These are phyloP conservation scores for Hyla sarda DNA, from an alignment of 2,113 vertebrate species.

Conservation along the genomic window DNA sequence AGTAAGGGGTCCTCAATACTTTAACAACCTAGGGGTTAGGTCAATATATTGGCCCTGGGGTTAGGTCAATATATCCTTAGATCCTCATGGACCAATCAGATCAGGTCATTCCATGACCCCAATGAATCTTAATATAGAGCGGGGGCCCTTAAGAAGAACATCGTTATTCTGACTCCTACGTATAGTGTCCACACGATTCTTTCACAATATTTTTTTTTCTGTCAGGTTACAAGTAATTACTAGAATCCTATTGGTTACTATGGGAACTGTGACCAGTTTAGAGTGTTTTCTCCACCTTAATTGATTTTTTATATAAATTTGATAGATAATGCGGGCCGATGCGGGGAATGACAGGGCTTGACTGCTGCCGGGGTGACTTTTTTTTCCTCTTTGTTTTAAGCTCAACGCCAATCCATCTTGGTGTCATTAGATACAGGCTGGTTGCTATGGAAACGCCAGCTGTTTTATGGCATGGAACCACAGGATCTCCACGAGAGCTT, in stretches of 20 bases:
- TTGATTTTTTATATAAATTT: constrained; percentile 2
- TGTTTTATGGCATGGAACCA: neutral
- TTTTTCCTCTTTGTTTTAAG: neutral
- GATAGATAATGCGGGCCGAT: neutral
- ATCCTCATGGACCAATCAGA: too few relatives aligned
- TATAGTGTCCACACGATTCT: neutral
- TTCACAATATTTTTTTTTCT: neutral
- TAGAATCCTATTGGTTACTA: neutral
- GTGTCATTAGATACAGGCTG: neutral
- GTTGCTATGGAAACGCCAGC: neutral
- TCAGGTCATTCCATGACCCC: too few relatives aligned
- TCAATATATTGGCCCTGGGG: too few relatives aligned
- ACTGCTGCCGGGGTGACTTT: neutral
- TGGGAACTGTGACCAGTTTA: neutral
- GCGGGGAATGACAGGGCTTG: neutral
- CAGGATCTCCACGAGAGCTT: neutral
- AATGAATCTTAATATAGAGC: too few relatives aligned
- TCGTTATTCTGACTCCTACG: too few relatives aligned
- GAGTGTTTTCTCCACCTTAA: neutral
- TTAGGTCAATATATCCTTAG: too few relatives aligned
- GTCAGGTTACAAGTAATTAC: neutral
- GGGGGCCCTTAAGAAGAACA: too few relatives aligned
- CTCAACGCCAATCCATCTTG: neutral
- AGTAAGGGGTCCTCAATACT: too few relatives aligned
- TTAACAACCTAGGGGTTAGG: too few relatives aligned